phyloP scores from a whole-genome alignment of 2,888 invertebrate species.

The Troglohyphantes excavatus region DNA sequence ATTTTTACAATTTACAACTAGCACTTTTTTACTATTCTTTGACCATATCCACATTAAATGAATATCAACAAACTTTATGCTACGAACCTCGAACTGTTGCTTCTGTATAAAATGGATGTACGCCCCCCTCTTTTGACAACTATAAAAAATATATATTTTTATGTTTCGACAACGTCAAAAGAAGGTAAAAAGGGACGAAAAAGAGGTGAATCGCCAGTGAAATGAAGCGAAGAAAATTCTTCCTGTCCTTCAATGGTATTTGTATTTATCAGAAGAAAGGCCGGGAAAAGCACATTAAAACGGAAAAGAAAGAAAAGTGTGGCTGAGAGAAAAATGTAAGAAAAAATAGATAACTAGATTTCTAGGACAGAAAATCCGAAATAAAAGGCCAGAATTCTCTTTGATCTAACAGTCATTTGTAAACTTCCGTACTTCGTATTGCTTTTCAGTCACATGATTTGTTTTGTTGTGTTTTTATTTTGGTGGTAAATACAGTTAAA shows the following conservation, averaged over 20 bases:
- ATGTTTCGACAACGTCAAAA: neutral
- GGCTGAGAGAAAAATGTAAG: neutral
- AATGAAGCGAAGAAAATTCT: slow-evolving; percentile 61
- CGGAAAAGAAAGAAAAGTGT: neutral
- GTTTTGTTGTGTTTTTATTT: neutral
- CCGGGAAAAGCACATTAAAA: slow-evolving; percentile 35
- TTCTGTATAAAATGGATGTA: neutral
- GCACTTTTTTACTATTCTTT: no score
- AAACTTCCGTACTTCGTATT: slow-evolving; percentile 20
- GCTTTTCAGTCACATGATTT: neutral
- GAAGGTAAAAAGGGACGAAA: slow-evolving; percentile 7
- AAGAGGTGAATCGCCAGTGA: slow-evolving; percentile 56
- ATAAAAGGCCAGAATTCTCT: slow-evolving; percentile 33
- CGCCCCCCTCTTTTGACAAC: slow-evolving; percentile 19
- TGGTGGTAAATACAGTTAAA: slow-evolving; percentile 7
- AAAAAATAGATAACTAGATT: slow-evolving; percentile 59
- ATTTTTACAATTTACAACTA: no score
- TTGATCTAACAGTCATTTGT: slow-evolving; percentile 64
- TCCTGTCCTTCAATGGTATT: slow-evolving; percentile 55
- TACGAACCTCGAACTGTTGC: no score
- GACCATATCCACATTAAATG: no score
- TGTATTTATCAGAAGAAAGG: slow-evolving; percentile 38
- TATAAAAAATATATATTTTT: slow-evolving; percentile 29
- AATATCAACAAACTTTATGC: no score
- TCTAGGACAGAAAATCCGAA: slow-evolving; percentile 50